Evolutionary conservation across 92 coral and sea anemone genomes (phyloP), one percentile per base, ranked within the genome.

Genomic region (Parazoanthus swiftii): DNA sequence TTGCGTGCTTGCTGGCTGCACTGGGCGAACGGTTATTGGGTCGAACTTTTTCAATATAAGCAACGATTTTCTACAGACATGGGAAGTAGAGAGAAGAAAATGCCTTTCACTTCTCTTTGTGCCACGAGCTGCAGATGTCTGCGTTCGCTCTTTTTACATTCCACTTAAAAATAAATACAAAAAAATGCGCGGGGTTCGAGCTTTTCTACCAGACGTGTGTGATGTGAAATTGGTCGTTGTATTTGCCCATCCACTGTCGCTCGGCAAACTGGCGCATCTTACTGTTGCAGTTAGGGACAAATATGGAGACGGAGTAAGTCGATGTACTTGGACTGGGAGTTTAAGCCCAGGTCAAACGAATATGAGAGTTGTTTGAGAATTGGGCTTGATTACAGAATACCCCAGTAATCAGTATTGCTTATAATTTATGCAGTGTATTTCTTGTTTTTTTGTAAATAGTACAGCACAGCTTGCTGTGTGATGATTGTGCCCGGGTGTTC

Each of bases 161-260:
- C 98, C 98, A 37, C 91, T 95, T 18, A 95, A 95, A 44, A 92
- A 95, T 72, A 95, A 93, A 85, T 95, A 95, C 71, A 93, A 95
- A 82, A 91, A 91, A 73, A 95, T 95, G 5, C 85, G 91, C 26
- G 98, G 98, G 0, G 73, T 95, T 35, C 83, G 88, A 46, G 90
- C 93, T 23, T 95, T 95, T 87, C 92, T 95, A 42, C 98, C 98
- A 23, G 89, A 91, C 50, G 89, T 89, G 94, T 58, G 59, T n/a
- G 93, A 95, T 15, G 98, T 93, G 2, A 91, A 89, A 58, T 59
- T 95, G 50, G 98, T 95, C 8, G 76, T 95, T 37, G 96, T 92
- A 38, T 82, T 95, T 54, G 95, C 92, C 3, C 98, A 95, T 85
- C 98, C 98, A 6, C 76, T 95, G 16, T 93, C 98, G 0, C 92